Conservation (phyloP, 2,888 invertebrate species). For the Caenorhabditis imperialis region DNA sequence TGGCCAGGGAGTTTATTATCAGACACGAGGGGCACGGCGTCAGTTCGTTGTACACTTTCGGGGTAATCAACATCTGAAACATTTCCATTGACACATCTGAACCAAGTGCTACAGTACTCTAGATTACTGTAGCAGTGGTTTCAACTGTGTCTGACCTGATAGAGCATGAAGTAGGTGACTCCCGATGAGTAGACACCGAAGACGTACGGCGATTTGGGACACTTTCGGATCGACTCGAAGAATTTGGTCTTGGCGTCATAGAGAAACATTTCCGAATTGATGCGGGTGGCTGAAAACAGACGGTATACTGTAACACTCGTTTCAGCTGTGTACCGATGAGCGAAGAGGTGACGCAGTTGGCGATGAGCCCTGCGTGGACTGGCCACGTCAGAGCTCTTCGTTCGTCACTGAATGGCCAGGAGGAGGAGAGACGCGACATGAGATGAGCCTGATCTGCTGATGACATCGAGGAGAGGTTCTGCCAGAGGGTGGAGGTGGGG, state of each 20-base stretch:
- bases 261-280: constrained; percentile 71
- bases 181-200: constrained; percentile 69
- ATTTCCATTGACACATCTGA: too few species aligned
- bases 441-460: constrained; percentile 59
- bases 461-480: constrained; percentile 57
- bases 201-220: constrained; percentile 70
- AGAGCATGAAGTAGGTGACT: constrained; percentile 66
- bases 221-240: constrained; percentile 62
- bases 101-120: background rate
- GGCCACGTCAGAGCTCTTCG: constrained; percentile 71
- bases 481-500: constrained; percentile 24
- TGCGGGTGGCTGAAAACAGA: constrained; percentile 67
- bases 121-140: too few species aligned
- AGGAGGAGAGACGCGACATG: constrained; percentile 41
- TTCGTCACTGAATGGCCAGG: constrained; percentile 49
- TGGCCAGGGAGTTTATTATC: constrained; percentile 53
- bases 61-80: constrained; percentile 48
- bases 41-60: constrained; percentile 54
- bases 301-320: background rate
- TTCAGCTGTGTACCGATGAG: constrained; percentile 61
- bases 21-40: constrained; percentile 61
- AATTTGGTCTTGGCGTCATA: constrained; percentile 60
- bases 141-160: constrained; percentile 63
- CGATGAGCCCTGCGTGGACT: constrained; percentile 64
- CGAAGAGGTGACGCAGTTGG: constrained; percentile 62